Percentiles rank a stretch among this genome's conserved stretches.
These are phyloP conservation scores for Gila robusta DNA, from an alignment of 2,797 vertebrate genomes.

Conservation along the genomic window DNA sequence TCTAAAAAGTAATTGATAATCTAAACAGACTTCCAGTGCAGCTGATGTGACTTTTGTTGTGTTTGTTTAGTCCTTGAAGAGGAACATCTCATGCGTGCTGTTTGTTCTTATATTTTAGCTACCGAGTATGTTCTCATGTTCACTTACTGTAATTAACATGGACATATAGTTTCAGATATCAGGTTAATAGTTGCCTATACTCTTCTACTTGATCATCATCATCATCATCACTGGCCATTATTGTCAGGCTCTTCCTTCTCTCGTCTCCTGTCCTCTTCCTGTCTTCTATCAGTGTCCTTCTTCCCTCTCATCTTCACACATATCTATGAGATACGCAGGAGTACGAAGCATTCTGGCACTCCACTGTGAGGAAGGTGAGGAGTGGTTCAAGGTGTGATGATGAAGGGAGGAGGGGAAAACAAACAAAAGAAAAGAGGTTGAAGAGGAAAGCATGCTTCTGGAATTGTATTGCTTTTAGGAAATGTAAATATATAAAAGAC, in stretches of 20 bases:
- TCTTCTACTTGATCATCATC: not conserved
- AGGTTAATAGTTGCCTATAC: not conserved
- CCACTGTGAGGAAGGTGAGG: constrained; percentile 57
- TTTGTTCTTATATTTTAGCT: not conserved
- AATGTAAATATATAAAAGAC: not conserved
- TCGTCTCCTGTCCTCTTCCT: not conserved
- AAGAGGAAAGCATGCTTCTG: not conserved
- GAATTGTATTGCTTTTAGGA: not conserved
- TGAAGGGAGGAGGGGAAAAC: constrained; percentile 22
- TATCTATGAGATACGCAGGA: constrained; percentile 23
- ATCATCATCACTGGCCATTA: not conserved
- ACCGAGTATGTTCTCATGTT: no score
- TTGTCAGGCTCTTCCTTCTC: not conserved
- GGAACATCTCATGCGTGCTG: not conserved
- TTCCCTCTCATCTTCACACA: constrained; percentile 38
- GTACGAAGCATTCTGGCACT: constrained; percentile 51
- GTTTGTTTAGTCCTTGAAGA: not conserved
- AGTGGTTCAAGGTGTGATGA: constrained; percentile 43
- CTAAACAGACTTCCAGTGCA: no score
- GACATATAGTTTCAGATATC: not conserved
- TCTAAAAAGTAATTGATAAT: no score
- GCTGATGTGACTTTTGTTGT: not conserved
- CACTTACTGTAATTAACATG: no score
- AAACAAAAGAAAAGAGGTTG: not conserved
- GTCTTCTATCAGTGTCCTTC: not conserved